Conservation (phyloP, 2,113 vertebrate species). For the Sinocyclocheilus anophthalmus region DNA sequence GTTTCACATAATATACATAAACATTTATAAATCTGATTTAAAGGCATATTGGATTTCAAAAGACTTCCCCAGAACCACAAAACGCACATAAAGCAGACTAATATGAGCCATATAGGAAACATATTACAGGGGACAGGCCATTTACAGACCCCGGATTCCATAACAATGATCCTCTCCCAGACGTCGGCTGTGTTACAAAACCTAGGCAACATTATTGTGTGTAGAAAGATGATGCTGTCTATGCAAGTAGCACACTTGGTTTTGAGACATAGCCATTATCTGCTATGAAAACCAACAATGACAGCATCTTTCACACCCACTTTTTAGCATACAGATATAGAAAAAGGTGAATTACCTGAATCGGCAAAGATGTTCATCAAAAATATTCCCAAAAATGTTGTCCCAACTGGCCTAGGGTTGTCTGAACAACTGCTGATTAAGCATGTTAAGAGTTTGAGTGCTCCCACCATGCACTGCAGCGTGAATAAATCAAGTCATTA, state of each 20-base stretch:
- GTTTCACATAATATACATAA: slow-evolving; percentile 82
- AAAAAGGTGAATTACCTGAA: neutral
- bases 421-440: neutral
- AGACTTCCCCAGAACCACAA: slow-evolving; percentile 66
- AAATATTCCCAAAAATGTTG: neutral
- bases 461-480: neutral
- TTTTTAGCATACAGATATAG: neutral
- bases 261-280: neutral
- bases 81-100: slow-evolving; percentile 67
- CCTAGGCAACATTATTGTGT: neutral
- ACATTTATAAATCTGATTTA: slow-evolving; percentile 86
- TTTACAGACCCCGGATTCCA: slow-evolving; percentile 35
- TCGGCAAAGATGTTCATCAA: neutral
- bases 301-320: neutral
- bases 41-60: slow-evolving; percentile 82
- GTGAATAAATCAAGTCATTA: neutral
- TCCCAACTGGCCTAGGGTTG: neutral
- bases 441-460: neutral
- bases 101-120: slow-evolving; percentile 76
- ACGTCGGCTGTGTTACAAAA: neutral
- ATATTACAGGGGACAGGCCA: slow-evolving; percentile 53
- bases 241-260: neutral
- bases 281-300: neutral
- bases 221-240: neutral
- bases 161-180: neutral